These are phyloP conservation scores for Masticophis lateralis DNA, from an alignment of 2,797 vertebrate species.

Conservation along the genomic window DNA sequence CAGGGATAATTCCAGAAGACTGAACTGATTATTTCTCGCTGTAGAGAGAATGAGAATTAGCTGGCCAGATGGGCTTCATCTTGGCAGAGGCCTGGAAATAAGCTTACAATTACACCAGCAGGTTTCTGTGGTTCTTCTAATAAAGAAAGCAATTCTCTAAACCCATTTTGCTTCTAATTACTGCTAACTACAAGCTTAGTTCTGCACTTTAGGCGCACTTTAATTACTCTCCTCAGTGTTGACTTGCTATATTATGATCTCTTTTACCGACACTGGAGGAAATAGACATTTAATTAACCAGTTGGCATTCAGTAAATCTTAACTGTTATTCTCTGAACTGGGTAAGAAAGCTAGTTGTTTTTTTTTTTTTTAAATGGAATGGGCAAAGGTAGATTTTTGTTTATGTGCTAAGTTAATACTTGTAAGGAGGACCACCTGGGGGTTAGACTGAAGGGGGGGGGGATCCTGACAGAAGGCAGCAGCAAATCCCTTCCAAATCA, in stretches of 20 bases:
- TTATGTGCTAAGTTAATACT: not conserved
- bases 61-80: conserved; percentile 45
- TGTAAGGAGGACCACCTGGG: not conserved
- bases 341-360: conserved; percentile 51
- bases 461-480: not conserved
- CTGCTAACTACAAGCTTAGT: conserved; percentile 67
- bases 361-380: not conserved
- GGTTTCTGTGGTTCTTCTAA: conserved; percentile 55
- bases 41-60: not conserved
- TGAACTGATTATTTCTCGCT: conserved; percentile 24
- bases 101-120: conserved; percentile 61
- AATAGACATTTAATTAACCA: conserved; percentile 75
- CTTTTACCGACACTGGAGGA: conserved; percentile 62
- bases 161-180: conserved; percentile 74
- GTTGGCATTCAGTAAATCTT: conserved; percentile 72
- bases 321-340: conserved; percentile 61
- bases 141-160: conserved; percentile 66
- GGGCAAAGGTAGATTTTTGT: not conserved
- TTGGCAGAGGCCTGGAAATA: conserved; percentile 56
- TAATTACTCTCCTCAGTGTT: conserved; percentile 72
- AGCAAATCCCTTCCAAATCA: not conserved
- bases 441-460: not conserved
- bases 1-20: conserved; percentile 7
- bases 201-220: conserved; percentile 65
- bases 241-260: conserved; percentile 69